Percentiles rank a stretch among this genome's conserved stretches.
phyloP scores from a whole-genome alignment of 2,888 invertebrate species.

The Hyposoter dolosus region DNA sequence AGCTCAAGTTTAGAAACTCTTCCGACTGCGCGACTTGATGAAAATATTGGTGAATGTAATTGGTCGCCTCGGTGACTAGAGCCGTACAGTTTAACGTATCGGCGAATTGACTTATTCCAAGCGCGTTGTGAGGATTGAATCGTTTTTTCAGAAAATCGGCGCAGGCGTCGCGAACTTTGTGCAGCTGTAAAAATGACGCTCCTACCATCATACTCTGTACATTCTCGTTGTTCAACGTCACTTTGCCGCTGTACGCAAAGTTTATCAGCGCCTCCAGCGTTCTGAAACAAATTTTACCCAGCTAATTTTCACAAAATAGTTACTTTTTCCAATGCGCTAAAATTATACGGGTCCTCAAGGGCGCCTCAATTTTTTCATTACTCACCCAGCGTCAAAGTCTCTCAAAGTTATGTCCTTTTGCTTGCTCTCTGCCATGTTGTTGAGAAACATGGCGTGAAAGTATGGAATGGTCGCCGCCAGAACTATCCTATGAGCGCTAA shows the following conservation, averaged over 20 bases:
- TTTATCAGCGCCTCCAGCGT: slow-evolving; percentile 93
- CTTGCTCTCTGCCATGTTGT: slow-evolving; percentile 94
- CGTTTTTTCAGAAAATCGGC: slow-evolving; percentile 92
- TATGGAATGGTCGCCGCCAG: slow-evolving; percentile 95
- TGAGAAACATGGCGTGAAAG: slow-evolving; percentile 96
- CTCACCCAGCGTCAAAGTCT: slow-evolving; percentile 92
- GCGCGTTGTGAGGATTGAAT: slow-evolving; percentile 92
- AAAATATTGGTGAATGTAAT: slow-evolving; percentile 93
- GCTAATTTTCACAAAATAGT: too few relatives aligned
- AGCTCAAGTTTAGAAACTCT: slow-evolving; percentile 89
- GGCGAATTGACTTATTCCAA: slow-evolving; percentile 93
- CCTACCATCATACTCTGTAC: slow-evolving; percentile 94
- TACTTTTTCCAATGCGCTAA: too few relatives aligned
- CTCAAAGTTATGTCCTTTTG: slow-evolving; percentile 93
- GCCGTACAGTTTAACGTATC: slow-evolving; percentile 90
- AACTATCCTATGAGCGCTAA: slow-evolving; percentile 93
- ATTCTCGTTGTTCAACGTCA: slow-evolving; percentile 91
- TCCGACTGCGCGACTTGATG: slow-evolving; percentile 91
- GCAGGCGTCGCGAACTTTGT: slow-evolving; percentile 93
- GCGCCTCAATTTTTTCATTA: too few relatives aligned
- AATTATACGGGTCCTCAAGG: too few relatives aligned
- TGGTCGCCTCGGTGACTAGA: slow-evolving; percentile 91
- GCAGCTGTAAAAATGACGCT: slow-evolving; percentile 92
- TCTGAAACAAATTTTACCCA: slow-evolving; percentile 83
- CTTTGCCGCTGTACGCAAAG: slow-evolving; percentile 93